Percentiles rank a stretch among this genome's conserved stretches.
These are phyloP conservation scores for Asarcornis scutulata DNA, from an alignment of 2,113 vertebrate genomes.

Conservation along the genomic window DNA sequence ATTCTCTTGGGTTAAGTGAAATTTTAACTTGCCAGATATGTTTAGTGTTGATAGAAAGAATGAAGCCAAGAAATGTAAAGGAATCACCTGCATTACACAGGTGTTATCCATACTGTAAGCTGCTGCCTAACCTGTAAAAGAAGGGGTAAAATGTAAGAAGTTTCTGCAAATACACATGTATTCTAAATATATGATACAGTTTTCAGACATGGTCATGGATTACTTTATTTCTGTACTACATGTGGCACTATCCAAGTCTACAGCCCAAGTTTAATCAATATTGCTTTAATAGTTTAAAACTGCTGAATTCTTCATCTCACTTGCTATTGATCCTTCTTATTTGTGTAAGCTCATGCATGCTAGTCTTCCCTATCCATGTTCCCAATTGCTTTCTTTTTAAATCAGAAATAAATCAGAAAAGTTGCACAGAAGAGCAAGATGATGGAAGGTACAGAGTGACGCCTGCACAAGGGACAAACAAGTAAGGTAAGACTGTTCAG, in stretches of 20 bases:
- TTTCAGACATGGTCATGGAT: neutral
- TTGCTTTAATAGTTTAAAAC: neutral
- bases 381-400: neutral
- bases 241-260: neutral
- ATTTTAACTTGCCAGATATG: neutral
- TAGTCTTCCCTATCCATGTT: neutral
- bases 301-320: neutral
- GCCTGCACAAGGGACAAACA: neutral
- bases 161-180: neutral
- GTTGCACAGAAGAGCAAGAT: neutral
- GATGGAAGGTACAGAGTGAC: neutral
- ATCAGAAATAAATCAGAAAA: neutral
- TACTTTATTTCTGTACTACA: neutral
- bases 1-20: neutral
- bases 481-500: neutral
- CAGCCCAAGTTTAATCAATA: neutral
- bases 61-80: neutral
- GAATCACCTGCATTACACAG: neutral
- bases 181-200: neutral
- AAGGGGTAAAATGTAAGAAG: neutral
- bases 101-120: neutral
- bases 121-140: neutral
- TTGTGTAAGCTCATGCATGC: neutral
- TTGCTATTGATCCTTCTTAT: neutral
- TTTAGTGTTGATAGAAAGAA: neutral